phyloP scores from a whole-genome alignment of 2,113 vertebrate species.

The Oceanites oceanicus region DNA sequence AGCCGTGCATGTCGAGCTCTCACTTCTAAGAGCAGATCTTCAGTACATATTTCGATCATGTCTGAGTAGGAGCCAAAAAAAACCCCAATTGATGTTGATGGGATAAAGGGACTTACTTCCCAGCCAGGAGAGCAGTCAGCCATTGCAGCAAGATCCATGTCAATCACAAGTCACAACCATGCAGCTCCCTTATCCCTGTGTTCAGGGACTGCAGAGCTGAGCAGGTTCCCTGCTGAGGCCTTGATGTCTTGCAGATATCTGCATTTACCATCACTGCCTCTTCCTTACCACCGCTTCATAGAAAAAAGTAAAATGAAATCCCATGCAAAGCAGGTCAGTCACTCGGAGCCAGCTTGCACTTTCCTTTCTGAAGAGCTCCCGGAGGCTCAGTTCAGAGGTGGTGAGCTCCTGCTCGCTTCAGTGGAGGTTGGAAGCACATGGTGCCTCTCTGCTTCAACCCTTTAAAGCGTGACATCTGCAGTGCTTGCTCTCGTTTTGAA shows the following conservation, averaged over 20 bases:
- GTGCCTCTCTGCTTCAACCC: not conserved
- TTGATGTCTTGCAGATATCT: not conserved
- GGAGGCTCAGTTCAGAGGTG: not conserved
- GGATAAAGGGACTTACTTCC: not conserved
- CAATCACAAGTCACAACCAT: not conserved
- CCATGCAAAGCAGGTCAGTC: not conserved
- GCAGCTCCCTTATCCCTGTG: not conserved
- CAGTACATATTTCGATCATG: not conserved
- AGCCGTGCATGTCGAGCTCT: not conserved
- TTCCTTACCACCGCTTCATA: not conserved
- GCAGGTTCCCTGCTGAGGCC: not conserved
- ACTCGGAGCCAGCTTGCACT: not conserved
- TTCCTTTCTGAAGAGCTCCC: not conserved
- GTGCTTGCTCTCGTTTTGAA: not conserved
- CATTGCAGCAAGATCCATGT: not conserved
- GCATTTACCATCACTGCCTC: not conserved
- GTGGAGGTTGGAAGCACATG: not conserved
- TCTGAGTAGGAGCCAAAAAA: not conserved
- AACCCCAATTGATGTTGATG: fast-evolving
- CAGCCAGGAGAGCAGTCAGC: not conserved
- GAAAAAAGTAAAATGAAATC: not conserved
- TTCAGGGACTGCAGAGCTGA: not conserved
- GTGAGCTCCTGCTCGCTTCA: not conserved
- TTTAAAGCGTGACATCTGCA: not conserved
- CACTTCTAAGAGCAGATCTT: not conserved